Percentiles rank a stretch among this genome's conserved stretches.
These are phyloP conservation scores for Hydraecia micacea DNA, from an alignment of 2,888 invertebrate genomes.

Conservation along the genomic window DNA sequence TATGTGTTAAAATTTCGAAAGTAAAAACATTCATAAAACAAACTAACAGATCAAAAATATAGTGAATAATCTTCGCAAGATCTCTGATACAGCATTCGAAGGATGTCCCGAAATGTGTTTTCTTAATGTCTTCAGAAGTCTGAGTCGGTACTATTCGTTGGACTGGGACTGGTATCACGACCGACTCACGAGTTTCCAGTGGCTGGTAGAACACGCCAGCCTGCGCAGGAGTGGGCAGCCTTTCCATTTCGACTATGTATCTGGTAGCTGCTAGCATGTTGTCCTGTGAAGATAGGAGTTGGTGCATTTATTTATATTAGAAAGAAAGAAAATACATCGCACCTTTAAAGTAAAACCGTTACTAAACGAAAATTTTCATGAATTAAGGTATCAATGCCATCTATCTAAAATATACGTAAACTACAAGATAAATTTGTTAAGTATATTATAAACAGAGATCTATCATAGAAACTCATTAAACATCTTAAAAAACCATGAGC, in stretches of 20 bases:
- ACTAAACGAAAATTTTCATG: too few species aligned
- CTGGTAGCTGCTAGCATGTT: conserved; percentile 83
- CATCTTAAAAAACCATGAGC: too few species aligned
- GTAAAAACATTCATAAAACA: neutral
- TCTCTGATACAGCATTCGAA: conserved; percentile 81
- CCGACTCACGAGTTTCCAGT: conserved; percentile 48
- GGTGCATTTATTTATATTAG: neutral
- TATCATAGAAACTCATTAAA: too few species aligned
- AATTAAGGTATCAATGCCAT: too few species aligned
- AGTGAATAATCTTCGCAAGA: conserved; percentile 83
- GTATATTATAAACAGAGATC: too few species aligned
- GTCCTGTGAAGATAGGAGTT: conserved; percentile 72
- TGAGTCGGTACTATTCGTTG: rapidly evolving
- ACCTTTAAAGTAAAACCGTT: too few species aligned
- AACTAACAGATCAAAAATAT: conserved; percentile 84
- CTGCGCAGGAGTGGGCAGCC: conserved; percentile 77
- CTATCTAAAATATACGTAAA: too few species aligned
- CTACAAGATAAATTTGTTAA: too few species aligned
- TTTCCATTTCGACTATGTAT: conserved; percentile 72
- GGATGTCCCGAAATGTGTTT: conserved; percentile 74
- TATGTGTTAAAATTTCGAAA: neutral
- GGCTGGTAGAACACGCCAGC: conserved; percentile 78
- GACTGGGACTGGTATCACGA: neutral
- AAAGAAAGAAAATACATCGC: too few species aligned
- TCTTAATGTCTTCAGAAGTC: conserved; percentile 46